Conservation (phyloP, 92 coral and sea anemone species). For the Paragorgia papillata region DNA sequence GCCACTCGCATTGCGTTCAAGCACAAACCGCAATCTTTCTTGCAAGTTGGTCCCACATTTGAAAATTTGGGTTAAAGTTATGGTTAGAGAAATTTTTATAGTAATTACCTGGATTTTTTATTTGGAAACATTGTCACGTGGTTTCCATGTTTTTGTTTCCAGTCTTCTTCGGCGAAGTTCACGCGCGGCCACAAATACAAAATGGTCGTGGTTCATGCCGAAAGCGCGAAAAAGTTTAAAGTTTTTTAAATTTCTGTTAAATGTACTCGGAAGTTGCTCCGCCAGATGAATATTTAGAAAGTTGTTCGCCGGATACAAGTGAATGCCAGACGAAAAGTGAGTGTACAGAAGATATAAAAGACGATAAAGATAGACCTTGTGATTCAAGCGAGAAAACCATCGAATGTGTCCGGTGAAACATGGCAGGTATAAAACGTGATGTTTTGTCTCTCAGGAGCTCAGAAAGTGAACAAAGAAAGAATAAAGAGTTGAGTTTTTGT, state of each 20-base stretch:
- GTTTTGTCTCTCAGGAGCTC: not conserved
- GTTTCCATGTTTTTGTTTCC: too few relatives aligned
- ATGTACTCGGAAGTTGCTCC: constrained; percentile 77
- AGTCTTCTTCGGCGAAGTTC: too few relatives aligned
- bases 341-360: not conserved
- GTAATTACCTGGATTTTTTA: too few relatives aligned
- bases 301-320: not conserved
- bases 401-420: constrained; percentile 61
- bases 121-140: too few relatives aligned
- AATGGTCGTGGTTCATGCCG: not conserved
- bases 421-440: constrained; percentile 64
- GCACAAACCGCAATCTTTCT: too few relatives aligned
- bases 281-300: constrained; percentile 35
- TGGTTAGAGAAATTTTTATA: too few relatives aligned
- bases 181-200: not conserved
- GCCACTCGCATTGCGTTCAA: too few relatives aligned
- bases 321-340: not conserved
- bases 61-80: too few relatives aligned
- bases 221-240: not conserved
- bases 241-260: not conserved
- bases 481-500: constrained; percentile 1
- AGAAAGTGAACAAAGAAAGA: not conserved
- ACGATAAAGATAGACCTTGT: not conserved
- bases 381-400: constrained; percentile 38
- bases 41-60: too few relatives aligned